Base-by-base conservation (phyloP, 2,113 vertebrate species). In the Peromyscus leucopus region DNA sequence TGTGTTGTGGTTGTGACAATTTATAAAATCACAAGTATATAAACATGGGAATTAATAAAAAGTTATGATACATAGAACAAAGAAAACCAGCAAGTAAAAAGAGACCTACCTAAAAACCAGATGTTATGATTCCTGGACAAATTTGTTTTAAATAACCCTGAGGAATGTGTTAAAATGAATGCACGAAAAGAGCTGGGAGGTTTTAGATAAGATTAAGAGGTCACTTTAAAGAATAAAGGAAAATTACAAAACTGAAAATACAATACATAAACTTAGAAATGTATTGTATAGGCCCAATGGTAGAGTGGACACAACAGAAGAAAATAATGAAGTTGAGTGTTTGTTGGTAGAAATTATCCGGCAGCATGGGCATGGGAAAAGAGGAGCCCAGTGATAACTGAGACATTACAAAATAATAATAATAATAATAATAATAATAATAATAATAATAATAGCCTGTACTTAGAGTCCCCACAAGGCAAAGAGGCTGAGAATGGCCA, bases 1-100 rank as follows among this genome's bases (percentile, higher is more conserved):
- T 9, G 31, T 65, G 74, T 55, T 11, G 75, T 55, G 67, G 74
- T 55, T 11, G 75, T 55, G 67, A 5, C 36, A 71, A 74, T 79
- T 15, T 79, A 28, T 16, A 87, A 61, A 89, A 21, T 33, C 5
- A 78, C 63, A 96, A 87, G 83, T 22, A 86, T 48, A 24, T 87
- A 63, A 13, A 76, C 2, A 78, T 11, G 3, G 82, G 21, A 95
- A 69, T 71, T 74, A 85, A 51, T 4, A 86, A 19, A 61, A 84
- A 96, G 57, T 93, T 63, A 59, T 95, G 59, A 71, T 48, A 89
- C 5, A 93, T 0, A 91, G 8, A 87, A 21, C 42, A 95, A 87
- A 39, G 92, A 95, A 95, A 92, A 55, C 55, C 17, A 90, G 6
- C n/a, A 61, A 74, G 33, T 33, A 92, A 72, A 86, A 86, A 39